Evolutionary conservation across 2,888 invertebrate genomes (phyloP).

Genomic region (Pyrrhosoma nymphula): DNA sequence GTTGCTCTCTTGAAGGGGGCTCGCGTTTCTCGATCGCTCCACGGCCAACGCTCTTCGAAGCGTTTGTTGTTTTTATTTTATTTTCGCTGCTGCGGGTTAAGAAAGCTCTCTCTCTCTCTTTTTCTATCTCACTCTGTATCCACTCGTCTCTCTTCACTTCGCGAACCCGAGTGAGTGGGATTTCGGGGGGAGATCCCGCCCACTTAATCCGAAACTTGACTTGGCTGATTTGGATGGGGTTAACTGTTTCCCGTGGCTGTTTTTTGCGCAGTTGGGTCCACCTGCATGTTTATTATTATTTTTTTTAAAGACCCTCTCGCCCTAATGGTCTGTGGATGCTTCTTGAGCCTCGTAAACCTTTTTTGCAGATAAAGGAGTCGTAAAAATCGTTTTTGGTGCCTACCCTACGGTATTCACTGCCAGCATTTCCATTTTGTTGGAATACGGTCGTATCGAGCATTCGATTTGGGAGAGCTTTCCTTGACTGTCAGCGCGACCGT

Average conservation of each 20-base stretch:
- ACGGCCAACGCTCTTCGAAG: neutral
- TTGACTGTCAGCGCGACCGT: neutral
- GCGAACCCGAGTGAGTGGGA: neutral
- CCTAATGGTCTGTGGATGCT: neutral
- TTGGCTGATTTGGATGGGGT: neutral
- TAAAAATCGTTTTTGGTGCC: neutral
- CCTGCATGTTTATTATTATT: neutral
- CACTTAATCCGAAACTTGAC: conserved; percentile 12
- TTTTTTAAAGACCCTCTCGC: neutral
- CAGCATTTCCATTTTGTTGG: neutral
- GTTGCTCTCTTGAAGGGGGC: neutral
- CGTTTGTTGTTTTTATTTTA: neutral
- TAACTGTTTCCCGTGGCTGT: neutral
- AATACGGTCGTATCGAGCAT: neutral
- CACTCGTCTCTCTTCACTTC: neutral
- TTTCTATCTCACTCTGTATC: too few species aligned
- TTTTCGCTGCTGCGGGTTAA: conserved; percentile 26
- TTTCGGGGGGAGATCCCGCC: neutral
- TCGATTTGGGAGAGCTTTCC: neutral
- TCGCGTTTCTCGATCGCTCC: neutral
- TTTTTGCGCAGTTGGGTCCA: neutral
- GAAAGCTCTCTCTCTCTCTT: neutral
- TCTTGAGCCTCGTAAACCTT: neutral
- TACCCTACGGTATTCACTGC: neutral
- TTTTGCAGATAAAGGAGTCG: neutral